Base-by-base conservation (phyloP, 2,113 vertebrate genomes). In the Isurus oxyrinchus region DNA sequence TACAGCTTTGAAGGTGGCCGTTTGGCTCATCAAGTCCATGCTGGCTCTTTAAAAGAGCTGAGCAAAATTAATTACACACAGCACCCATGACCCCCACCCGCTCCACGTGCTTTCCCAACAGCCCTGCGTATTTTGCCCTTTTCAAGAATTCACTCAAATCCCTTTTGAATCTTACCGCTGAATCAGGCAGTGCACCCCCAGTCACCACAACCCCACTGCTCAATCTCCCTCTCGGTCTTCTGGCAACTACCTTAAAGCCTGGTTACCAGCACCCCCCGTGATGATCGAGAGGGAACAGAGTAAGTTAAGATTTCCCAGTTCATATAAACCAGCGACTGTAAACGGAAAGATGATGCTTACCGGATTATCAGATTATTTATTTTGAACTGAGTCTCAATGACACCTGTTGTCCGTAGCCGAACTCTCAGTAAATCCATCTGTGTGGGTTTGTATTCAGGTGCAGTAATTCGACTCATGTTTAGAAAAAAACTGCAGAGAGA, bases 371-470 rank as follows among this genome's bases (percentile, higher is more conserved):
- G 97, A 95, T 97, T 97, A 95, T 97, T 96, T 40, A 97, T 97
- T 94, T 97, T 97, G 97, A 98, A 98, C 96, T 98, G 98, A 5
- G 98, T 98, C 96, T 98, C 98, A 0, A 98, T 97, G 96, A 98
- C 97, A 67, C 98, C 98, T 59, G 96, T 97, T 90, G 98, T 98
- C 63, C 98, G 97, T 88, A 98, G 97, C 95, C 98, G 97, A 69
- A 98, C 98, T 87, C 98, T 97, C 96, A 98, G 97, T 4, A 98
- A 97, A 76, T 98, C 98, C 0, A 72, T 91, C 96, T 98, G 97
- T 0, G 97, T 98, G 90, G 98, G 98, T 79, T 97, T 0, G 95
- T 98, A 98, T 96, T 97, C 97, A 23, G 98, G 98, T 16, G 97
- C 96, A 67, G 98, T 97, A 97, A 98, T 97, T 96, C 97, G 98